Evolutionary conservation across 1,140 invertebrate genomes (phyloP), one percentile per base, ranked within the genome.

Genomic region (Scylla paramamosain): DNA sequence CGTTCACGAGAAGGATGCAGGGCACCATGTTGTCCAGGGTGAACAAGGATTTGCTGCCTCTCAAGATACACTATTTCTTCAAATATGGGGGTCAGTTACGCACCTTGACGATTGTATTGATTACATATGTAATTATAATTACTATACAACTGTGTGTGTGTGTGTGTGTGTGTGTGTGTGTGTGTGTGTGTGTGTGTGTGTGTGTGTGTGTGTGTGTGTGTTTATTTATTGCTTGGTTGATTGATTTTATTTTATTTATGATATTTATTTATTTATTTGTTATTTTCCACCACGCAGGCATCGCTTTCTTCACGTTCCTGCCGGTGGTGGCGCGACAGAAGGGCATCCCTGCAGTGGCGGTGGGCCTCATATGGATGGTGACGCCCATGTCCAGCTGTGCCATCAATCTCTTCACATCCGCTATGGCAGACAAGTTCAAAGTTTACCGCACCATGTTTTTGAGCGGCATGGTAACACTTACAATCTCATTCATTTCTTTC

Each of bases 351-450:
- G 84, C 32, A n/a, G 45, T 92, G n/a, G 96, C 93, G 8, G 92
- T 96, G 32, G 94, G 96, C 20, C 86, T 94, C 20, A 90, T 96
- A 31, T 96, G 95, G 93, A 77, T 93, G 0, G 92, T 91, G 25
- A 92, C 93, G 28, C 94, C 96, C 8, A 45, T 96, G 10, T 12
- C 93, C 28, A 93, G 92, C n/a, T 77, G 86, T 45, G 84, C 93
- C 83, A 88, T 92, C 29, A 94, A 90, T 46, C 45, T 93, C 29
- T 12, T 91, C 29, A 84, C 59, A 0, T 92, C 94, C 48, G 59
- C 87, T 12, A 10, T 96, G 14, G 92, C 96, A 12, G 96, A 96
- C 84, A 88, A 87, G 59, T 94, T 95, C 92, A 94, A 95, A 32
- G 77, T 95, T 7, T 93, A 96, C 86, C 89, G 90, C 25, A 86